Percentiles rank a stretch among this genome's conserved stretches.
phyloP scores from a whole-genome alignment of 1,140 invertebrate species.

The Ganaspis sp. region DNA sequence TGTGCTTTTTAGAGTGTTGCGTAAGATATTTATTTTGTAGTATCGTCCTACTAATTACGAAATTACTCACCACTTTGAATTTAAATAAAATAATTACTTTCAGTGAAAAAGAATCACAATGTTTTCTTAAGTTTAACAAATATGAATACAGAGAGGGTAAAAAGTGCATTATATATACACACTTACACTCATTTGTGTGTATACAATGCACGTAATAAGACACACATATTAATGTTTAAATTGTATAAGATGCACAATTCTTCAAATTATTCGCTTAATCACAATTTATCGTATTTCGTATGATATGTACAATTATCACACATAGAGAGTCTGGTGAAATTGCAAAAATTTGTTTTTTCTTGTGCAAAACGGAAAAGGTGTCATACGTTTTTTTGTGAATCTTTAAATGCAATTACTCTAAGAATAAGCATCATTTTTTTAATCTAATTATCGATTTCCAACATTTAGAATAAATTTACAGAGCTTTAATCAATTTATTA shows the following conservation, averaged over 20 bases:
- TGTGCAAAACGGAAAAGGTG: constrained; percentile 22
- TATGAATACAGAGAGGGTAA: constrained; percentile 3
- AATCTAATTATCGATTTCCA: constrained; percentile 12
- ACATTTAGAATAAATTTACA: constrained; percentile 7
- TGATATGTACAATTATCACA: constrained; percentile 53
- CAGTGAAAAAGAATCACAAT: too few relatives aligned
- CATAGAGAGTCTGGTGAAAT: constrained; percentile 45
- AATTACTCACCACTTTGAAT: constrained; percentile 8
- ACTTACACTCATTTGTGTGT: constrained; percentile 12
- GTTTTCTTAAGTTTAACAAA: background rate
- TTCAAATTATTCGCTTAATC: constrained; percentile 37
- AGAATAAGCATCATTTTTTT: background rate
- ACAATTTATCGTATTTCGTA: constrained; percentile 48
- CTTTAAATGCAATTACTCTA: constrained; percentile 20
- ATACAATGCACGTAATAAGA: constrained; percentile 16
- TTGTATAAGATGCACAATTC: constrained; percentile 1
- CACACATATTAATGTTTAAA: constrained; percentile 4
- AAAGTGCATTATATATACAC: constrained; percentile 16
- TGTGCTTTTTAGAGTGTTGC: background rate
- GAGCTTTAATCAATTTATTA: background rate
- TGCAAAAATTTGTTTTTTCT: background rate
- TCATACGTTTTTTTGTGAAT: background rate
- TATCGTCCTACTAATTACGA: background rate
- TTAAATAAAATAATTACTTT: background rate
- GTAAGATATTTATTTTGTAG: background rate